Evolutionary conservation across 2,797 vertebrate genomes (phyloP), one percentile per base, ranked within the genome.

Genomic region (Iguana delicatissima): DNA sequence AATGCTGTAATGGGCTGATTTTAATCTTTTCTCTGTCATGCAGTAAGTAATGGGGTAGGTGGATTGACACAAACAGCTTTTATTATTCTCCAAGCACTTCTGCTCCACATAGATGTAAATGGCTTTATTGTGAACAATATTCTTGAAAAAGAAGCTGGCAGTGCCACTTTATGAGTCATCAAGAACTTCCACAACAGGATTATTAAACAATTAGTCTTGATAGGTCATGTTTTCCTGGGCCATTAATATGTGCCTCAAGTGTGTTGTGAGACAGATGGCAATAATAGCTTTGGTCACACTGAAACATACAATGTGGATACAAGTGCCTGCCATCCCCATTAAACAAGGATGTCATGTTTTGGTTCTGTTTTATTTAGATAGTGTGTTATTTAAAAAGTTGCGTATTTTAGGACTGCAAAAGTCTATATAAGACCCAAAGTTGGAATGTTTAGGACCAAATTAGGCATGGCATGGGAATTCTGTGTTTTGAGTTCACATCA

Each of bases 201-300:
- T 92, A 90, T 91, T 91, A 91, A 95, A 84, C 81, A 90, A 55
- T 94, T 94, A 92, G 6, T 92, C 57, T 89, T 46, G 29, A 87
- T 55, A 80, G 57, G 38, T 89, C n/a, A 35, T 50, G 4, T 80
- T 88, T 92, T 92, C 55, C 77, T 90, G 6, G 6, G 86, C 6
- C 82, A 77, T 94, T 92, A 69, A 89, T 91, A 2, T 1, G 24
- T 35, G 16, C 79, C 92, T 88, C 74, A 91, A 62, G 22, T 6
- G 0, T 90, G 91, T 89, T 74, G 52, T 81, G 62, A 91, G 38
- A 52, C 55, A 67, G 14, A 94, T 32, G 55, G 76, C 1, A 76
- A 35, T 50, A 72, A 52, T 69, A 62, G 4, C 84, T 86, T 80
- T 86, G 64, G 22, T 87, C 62, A 14, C 76, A 85, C 10, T 81